A percentile compares a stretch with the other conserved stretches of the same genome.
These are phyloP conservation scores for Drosophila carrolli DNA, from an alignment of 1,140 invertebrate species.

Conservation along the genomic window DNA sequence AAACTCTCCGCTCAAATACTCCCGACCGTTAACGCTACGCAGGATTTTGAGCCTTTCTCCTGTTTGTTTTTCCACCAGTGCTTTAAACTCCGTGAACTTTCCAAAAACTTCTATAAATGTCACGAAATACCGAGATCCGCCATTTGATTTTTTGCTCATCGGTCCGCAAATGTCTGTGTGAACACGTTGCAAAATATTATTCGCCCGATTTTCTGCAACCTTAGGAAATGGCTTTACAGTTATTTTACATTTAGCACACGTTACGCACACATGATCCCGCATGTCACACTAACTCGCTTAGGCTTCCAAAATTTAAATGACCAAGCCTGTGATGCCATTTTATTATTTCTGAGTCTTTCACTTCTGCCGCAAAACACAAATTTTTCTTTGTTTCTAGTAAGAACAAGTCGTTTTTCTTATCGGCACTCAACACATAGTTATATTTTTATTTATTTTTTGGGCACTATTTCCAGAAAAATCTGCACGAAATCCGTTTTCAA, in stretches of 20 bases:
- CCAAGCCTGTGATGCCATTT: too few relatives aligned
- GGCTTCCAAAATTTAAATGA: too few relatives aligned
- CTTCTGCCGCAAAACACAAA: background rate
- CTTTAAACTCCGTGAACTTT: too few relatives aligned
- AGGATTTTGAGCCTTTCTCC: too few relatives aligned
- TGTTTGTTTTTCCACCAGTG: too few relatives aligned
- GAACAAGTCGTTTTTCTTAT: background rate
- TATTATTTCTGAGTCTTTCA: too few relatives aligned
- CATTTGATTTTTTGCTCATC: background rate
- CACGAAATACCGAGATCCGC: background rate
- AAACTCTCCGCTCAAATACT: too few relatives aligned
- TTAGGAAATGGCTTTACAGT: background rate
- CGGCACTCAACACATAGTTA: too few relatives aligned
- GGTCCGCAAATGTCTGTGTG: background rate
- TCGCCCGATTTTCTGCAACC: background rate
- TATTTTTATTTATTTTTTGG: too few relatives aligned
- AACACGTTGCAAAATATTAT: conserved; percentile 4
- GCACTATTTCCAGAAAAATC: background rate
- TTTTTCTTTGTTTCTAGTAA: background rate
- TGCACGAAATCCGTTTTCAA: background rate
- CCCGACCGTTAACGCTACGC: too few relatives aligned
- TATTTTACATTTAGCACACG: conserved; percentile 7
- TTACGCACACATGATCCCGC: conserved; percentile 2
- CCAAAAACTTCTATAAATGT: too few relatives aligned
- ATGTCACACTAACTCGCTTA: too few relatives aligned